phyloP scores from a whole-genome alignment of 2,113 vertebrate genomes.

The Chaetodon auriga region DNA sequence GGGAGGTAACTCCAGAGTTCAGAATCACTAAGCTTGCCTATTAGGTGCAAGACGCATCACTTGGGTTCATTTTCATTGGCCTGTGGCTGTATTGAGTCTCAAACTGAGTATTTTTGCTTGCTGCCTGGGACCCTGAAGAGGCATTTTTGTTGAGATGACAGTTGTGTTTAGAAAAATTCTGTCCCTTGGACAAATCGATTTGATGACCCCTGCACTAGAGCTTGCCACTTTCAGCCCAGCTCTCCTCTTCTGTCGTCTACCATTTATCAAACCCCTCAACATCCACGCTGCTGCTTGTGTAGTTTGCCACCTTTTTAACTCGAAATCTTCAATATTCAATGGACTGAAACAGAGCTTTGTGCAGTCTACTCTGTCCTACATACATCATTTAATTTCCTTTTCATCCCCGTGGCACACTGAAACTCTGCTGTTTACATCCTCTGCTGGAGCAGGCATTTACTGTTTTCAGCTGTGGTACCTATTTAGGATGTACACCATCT shows the following conservation, averaged over 20 bases:
- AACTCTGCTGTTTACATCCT: not conserved
- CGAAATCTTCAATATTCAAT: not conserved
- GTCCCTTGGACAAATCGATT: too few relatives aligned
- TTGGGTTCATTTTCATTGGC: too few relatives aligned
- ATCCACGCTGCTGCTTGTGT: not conserved
- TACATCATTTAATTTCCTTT: not conserved
- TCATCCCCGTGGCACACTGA: not conserved
- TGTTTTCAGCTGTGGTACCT: not conserved
- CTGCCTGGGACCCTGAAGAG: too few relatives aligned
- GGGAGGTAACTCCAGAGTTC: too few relatives aligned
- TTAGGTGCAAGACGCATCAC: too few relatives aligned
- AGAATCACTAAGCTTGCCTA: too few relatives aligned
- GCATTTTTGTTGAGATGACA: too few relatives aligned
- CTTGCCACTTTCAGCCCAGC: not conserved
- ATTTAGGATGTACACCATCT: not conserved
- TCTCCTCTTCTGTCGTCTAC: not conserved
- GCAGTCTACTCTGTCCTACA: not conserved
- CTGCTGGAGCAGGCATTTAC: slow-evolving; percentile 2
- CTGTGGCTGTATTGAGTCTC: too few relatives aligned
- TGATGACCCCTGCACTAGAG: not conserved
- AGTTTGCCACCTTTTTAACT: slow-evolving; percentile 4
- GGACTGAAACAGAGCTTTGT: not conserved
- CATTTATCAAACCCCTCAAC: not conserved
- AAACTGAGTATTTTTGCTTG: too few relatives aligned
- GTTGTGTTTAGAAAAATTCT: too few relatives aligned